phyloP scores from a whole-genome alignment of 2,797 vertebrate genomes.

The Bryconaethiops microstoma region DNA sequence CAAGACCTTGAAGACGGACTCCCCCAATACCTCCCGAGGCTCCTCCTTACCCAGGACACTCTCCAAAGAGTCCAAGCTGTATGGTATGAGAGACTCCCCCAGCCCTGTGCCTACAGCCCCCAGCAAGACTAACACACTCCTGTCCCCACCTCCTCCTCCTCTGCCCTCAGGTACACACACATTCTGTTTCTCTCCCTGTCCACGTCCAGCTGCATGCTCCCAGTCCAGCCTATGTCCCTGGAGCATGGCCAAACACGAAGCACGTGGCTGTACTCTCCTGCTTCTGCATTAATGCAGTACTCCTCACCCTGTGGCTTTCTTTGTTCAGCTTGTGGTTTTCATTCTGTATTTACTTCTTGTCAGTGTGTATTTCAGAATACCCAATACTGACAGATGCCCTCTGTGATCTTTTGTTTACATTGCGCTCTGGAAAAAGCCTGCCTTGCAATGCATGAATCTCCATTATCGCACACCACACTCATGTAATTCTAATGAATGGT shows the following conservation, averaged over 20 bases:
- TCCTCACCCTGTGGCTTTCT: background rate
- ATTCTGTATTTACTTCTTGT: constrained; percentile 4
- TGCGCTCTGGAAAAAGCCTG: too few relatives aligned
- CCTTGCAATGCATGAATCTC: background rate
- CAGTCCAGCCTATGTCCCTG: constrained; percentile 58
- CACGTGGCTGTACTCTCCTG: background rate
- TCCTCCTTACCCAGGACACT: constrained; percentile 95
- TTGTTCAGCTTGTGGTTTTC: background rate
- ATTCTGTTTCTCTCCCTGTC: constrained; percentile 46
- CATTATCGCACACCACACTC: background rate
- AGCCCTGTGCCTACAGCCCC: constrained; percentile 83
- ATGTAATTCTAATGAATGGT: background rate
- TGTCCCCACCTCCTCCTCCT: constrained; percentile 95
- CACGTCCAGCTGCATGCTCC: constrained; percentile 58
- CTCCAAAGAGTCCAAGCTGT: constrained; percentile 99
- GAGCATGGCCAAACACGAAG: constrained; percentile 18
- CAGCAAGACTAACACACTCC: constrained; percentile 94
- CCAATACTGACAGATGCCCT: background rate
- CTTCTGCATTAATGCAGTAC: background rate
- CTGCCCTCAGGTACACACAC: constrained; percentile 90
- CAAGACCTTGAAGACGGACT: constrained; percentile 96
- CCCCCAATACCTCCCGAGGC: constrained; percentile 92
- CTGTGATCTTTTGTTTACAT: background rate
- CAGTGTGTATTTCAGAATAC: background rate
- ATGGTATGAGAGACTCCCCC: constrained; percentile 94